Base-by-base conservation (phyloP, 2,888 invertebrate genomes). In the Sarcophaga subvicina region DNA sequence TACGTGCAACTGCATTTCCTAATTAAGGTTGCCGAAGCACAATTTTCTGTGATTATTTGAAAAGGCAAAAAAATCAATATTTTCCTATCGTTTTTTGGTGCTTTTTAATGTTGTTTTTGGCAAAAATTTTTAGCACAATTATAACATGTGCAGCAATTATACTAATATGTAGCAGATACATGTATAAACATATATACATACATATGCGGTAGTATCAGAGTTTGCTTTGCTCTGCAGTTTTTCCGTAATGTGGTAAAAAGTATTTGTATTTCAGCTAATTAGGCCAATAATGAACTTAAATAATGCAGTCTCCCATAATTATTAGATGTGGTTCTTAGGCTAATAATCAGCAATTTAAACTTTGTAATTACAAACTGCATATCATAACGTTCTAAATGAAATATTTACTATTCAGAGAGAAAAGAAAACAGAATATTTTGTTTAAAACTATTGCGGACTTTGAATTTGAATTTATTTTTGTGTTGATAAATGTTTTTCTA, bases 1-100 rank as follows among this genome's bases (percentile, higher is more conserved):
- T 80, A 37, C 69, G 54, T 70, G n/a, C 59, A 70, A 75, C 67
- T 84, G 75, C 73, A 80, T 73, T 75, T 72, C 73, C 79, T 75
- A 75, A 80, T 84, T 84, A 80, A 80, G 70, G 75, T 80, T 66
- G 25, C 69, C 73, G 67, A 37, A 37, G 2, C 8, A 37, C 4
- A 54, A 54, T 4, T 17, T 54, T 54, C 54, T 54, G 14, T 54
- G 4, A 12, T 14, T 54, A 54, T 54, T 54, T 17, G 17, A 14
- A 54, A 17, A 54, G 1, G 70, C 4, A 70, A 20, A 49, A 6
- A 11, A 49, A 14, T 47, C 49, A 10, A 62, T 49, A 49, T 49
- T 49, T 49, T 14, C 49, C 14, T 14, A 0, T 3, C 12, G 49
- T 49, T 12, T 11, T 49, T 49, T 49, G 14, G 0, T 49, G 14